Conservation (phyloP, 2,113 vertebrate genomes). For the Ardeotis arabs region DNA sequence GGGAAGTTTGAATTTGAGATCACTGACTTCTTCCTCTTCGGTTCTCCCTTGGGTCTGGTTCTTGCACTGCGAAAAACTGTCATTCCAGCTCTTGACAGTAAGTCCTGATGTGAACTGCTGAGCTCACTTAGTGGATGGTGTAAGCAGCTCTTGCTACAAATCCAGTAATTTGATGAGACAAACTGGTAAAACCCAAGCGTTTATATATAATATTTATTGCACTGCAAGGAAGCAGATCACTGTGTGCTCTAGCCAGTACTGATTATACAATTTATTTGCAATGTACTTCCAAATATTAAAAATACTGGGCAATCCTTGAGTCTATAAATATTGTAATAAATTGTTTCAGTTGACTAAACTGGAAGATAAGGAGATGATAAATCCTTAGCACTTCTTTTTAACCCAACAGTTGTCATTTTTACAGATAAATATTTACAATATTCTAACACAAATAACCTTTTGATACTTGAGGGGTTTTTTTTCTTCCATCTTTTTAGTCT, state of each 20-base stretch:
- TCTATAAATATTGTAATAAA: neutral
- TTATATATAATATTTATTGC: neutral
- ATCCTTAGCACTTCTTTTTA: neutral
- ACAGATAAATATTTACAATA: neutral
- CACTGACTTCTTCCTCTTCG: slow-evolving; percentile 95
- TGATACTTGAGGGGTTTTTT: neutral
- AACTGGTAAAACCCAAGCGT: neutral
- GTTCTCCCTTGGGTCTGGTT: slow-evolving; percentile 93
- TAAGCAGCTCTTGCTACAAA: neutral
- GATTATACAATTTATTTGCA: neutral
- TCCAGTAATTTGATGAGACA: neutral
- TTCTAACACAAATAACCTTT: neutral
- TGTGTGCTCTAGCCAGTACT: neutral
- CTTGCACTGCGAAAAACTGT: slow-evolving; percentile 95
- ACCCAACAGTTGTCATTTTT: neutral
- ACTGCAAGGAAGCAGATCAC: neutral
- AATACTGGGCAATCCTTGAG: neutral
- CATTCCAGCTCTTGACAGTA: slow-evolving; percentile 91
- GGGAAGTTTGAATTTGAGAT: slow-evolving; percentile 96
- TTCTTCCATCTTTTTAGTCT: slow-evolving; percentile 56
- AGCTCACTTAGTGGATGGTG: neutral
- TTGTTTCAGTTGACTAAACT: neutral
- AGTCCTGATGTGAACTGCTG: slow-evolving; percentile 39
- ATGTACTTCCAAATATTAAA: neutral
- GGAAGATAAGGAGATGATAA: neutral